These are phyloP conservation scores for Setipinna tenuifilis DNA, from an alignment of 2,797 vertebrate genomes.

Conservation along the genomic window DNA sequence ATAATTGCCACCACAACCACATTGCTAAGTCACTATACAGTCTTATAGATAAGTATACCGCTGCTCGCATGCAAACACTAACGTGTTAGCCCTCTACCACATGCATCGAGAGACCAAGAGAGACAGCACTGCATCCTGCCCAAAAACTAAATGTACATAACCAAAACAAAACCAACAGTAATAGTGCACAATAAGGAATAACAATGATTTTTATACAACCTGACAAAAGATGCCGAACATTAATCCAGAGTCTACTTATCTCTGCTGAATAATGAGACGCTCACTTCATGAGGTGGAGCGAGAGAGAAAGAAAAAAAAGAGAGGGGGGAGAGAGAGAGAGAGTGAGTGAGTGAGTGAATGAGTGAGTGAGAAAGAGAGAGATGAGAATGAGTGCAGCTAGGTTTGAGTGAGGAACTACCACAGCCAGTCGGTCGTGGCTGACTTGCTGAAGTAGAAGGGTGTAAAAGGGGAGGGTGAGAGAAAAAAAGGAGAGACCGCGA, in stretches of 20 bases:
- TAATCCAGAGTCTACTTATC: slow-evolving; percentile 12
- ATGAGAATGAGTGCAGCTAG: neutral
- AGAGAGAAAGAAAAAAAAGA: neutral
- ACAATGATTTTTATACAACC: neutral
- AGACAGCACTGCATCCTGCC: slow-evolving; percentile 1
- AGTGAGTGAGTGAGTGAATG: neutral
- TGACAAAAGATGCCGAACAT: neutral
- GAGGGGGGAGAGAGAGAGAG: neutral
- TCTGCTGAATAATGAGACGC: neutral
- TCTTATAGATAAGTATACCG: neutral
- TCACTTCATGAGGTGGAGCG: neutral
- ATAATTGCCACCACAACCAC: neutral
- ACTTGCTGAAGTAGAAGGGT: slow-evolving; percentile 13
- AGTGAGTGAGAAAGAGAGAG: slow-evolving; percentile 16
- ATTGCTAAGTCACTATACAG: neutral
- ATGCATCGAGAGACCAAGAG: slow-evolving; percentile 1
- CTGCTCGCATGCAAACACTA: neutral
- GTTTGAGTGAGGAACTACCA: neutral
- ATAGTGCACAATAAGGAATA: neutral
- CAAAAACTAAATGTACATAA: neutral
- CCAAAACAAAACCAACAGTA: neutral
- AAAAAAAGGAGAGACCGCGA: neutral
- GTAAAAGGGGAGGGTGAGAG: neutral
- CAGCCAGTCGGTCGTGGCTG: neutral
- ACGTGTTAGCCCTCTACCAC: neutral